Conservation (phyloP, 2,888 invertebrate genomes). For the Eupithecia tripunctaria region DNA sequence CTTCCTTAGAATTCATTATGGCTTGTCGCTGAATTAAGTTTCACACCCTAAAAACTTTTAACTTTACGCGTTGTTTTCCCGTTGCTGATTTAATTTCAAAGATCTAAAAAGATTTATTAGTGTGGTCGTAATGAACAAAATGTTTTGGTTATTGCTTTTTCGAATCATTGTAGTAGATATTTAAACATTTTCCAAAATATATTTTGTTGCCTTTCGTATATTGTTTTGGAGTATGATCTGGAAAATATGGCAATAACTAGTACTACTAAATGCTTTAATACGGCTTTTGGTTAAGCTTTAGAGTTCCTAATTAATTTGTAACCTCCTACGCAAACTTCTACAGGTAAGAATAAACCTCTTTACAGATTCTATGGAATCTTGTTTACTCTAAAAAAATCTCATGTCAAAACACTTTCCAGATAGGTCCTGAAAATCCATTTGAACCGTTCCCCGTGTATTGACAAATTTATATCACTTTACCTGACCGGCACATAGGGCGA, state of each 20-base stretch:
- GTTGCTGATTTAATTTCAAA: constrained; percentile 63
- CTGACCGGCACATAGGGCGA: constrained; percentile 25
- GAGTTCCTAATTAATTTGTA: too few species aligned
- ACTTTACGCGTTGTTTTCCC: constrained; percentile 63
- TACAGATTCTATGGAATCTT: too few species aligned
- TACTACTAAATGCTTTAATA: too few species aligned
- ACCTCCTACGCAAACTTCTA: too few species aligned
- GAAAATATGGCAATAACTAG: too few species aligned
- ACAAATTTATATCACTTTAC: constrained; percentile 36
- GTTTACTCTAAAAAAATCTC: too few species aligned
- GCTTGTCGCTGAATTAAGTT: constrained; percentile 71
- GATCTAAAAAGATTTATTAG: constrained; percentile 58
- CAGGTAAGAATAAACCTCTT: too few species aligned
- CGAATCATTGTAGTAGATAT: not conserved
- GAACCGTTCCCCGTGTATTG: not conserved
- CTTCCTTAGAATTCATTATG: constrained; percentile 73
- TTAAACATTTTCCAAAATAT: not conserved
- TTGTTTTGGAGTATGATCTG: too few species aligned
- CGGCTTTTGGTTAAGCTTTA: too few species aligned
- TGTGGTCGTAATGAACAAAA: constrained; percentile 29
- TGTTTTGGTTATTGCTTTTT: constrained; percentile 24
- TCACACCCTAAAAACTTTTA: constrained; percentile 63
- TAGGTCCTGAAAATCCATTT: not conserved
- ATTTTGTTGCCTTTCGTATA: too few species aligned
- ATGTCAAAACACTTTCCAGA: not conserved